phyloP scores from a whole-genome alignment of 2,888 invertebrate species.

The Panorpa germanica region DNA sequence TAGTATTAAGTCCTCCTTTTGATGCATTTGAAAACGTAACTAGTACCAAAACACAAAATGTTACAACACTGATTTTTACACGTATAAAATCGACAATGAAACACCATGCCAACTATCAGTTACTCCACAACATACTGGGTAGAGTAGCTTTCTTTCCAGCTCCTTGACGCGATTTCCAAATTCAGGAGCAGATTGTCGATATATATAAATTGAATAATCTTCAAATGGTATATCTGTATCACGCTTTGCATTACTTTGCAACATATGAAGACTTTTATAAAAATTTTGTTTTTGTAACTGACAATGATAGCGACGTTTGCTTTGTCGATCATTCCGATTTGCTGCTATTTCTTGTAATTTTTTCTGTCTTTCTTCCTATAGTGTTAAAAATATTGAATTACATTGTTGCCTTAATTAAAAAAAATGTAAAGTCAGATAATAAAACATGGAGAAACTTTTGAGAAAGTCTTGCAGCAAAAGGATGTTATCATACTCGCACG shows the following conservation, averaged over 20 bases:
- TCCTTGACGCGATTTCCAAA: constrained; percentile 72
- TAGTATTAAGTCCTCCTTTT: neutral
- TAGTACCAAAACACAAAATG: neutral
- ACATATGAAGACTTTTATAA: constrained; percentile 68
- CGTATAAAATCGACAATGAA: no score
- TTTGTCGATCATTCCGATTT: constrained; percentile 43
- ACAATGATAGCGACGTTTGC: constrained; percentile 44
- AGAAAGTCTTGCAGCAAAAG: no score
- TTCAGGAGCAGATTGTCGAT: constrained; percentile 66
- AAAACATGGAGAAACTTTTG: no score
- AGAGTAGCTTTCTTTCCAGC: constrained; percentile 53
- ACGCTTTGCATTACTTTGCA: constrained; percentile 54
- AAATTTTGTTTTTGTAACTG: constrained; percentile 66
- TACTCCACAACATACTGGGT: constrained; percentile 53
- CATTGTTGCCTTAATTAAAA: neutral
- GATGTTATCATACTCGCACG: no score
- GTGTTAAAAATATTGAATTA: constrained; percentile 12
- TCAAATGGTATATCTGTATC: constrained; percentile 42
- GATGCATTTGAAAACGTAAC: neutral
- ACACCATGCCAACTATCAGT: no score
- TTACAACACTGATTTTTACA: no score
- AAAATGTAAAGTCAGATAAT: neutral
- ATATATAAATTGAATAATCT: constrained; percentile 70
- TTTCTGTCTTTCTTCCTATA: constrained; percentile 53
- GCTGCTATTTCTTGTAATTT: constrained; percentile 54